Percentiles rank a stretch among this genome's conserved stretches.
Evolutionary conservation across 2,797 vertebrate genomes (phyloP).

Genomic region (Brotula barbata): DNA sequence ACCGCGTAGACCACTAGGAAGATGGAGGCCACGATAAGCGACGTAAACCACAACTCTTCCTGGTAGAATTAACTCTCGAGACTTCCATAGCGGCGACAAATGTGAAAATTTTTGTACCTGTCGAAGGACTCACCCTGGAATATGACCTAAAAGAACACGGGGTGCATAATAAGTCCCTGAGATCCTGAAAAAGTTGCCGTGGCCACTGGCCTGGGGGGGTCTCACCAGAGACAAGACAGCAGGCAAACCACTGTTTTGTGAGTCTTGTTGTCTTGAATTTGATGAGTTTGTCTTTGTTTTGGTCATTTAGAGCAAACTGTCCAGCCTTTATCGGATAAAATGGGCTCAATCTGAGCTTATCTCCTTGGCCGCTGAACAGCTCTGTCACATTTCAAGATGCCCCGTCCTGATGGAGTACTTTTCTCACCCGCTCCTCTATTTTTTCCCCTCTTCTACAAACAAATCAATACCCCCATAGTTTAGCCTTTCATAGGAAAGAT

Average conservation of each 20-base stretch:
- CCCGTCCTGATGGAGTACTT: slow-evolving; percentile 82
- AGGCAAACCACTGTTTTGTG: slow-evolving; percentile 54
- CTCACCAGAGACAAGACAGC: slow-evolving; percentile 40
- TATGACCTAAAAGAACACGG: too few relatives aligned
- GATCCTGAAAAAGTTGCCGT: slow-evolving; percentile 46
- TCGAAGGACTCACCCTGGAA: too few relatives aligned
- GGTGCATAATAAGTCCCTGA: too few relatives aligned
- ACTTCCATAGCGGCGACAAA: too few relatives aligned
- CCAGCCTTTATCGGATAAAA: slow-evolving; percentile 75
- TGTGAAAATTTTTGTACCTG: too few relatives aligned
- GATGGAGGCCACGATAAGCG: too few relatives aligned
- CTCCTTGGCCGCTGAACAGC: slow-evolving; percentile 76
- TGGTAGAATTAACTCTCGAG: too few relatives aligned
- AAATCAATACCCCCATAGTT: slow-evolving; percentile 85
- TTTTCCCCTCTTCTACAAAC: slow-evolving; percentile 72
- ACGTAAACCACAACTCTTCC: too few relatives aligned
- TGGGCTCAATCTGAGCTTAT: slow-evolving; percentile 80
- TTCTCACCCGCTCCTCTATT: slow-evolving; percentile 70
- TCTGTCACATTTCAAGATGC: slow-evolving; percentile 85
- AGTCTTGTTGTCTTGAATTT: slow-evolving; percentile 69
- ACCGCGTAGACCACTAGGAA: too few relatives aligned
- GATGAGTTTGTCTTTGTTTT: slow-evolving; percentile 77
- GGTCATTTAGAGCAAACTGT: slow-evolving; percentile 64
- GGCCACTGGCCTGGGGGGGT: slow-evolving; percentile 35
- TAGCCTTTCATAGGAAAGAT: slow-evolving; percentile 87